phyloP scores from a whole-genome alignment of 2,113 vertebrate genomes.

The Gymnogyps californianus region DNA sequence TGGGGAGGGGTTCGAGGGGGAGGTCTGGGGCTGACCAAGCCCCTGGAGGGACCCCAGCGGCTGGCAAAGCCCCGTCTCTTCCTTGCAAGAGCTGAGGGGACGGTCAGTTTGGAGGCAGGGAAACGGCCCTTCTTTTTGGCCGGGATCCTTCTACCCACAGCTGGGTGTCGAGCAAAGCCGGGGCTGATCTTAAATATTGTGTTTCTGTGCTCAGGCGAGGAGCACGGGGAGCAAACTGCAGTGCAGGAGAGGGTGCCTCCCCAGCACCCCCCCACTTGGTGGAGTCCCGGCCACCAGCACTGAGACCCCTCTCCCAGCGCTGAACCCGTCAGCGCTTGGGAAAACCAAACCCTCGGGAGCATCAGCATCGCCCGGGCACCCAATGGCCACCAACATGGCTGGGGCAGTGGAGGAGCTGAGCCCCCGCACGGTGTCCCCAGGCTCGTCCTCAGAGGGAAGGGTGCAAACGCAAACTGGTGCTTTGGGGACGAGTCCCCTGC shows the following conservation, averaged over 20 bases:
- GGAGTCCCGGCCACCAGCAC: not conserved
- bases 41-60: not conserved
- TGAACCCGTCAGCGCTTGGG: fast-evolving
- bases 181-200: not conserved
- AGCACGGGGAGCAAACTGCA: not conserved
- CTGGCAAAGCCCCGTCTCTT: not conserved
- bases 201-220: not conserved
- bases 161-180: not conserved
- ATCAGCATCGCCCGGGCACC: no score
- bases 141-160: not conserved
- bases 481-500: not conserved
- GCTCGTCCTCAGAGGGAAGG: not conserved
- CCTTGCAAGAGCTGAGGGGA: not conserved
- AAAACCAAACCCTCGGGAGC: not conserved
- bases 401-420: not conserved
- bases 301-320: fast-evolving
- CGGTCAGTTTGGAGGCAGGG: fast-evolving
- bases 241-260: no score
- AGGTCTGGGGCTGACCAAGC: not conserved
- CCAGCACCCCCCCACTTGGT: fast-evolving
- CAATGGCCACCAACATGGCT: fast-evolving
- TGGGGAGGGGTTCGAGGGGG: not conserved
- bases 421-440: fast-evolving
- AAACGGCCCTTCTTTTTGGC: not conserved
- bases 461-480: not conserved